phyloP scores from a whole-genome alignment of 2,797 vertebrate species.

The Trematomus bernacchii region DNA sequence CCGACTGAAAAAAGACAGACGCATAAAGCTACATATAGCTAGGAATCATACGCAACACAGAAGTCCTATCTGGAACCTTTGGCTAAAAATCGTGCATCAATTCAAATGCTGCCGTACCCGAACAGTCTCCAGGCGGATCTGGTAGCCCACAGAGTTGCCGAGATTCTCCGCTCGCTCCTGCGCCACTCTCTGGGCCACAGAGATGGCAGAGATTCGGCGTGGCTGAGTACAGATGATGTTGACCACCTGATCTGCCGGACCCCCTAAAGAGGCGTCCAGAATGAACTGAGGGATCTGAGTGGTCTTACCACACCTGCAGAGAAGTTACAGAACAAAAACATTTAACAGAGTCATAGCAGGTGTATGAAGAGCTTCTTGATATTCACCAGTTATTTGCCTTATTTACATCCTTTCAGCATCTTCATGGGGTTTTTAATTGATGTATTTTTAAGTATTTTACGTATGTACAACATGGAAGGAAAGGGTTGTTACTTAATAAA shows the following conservation, averaged over 20 bases:
- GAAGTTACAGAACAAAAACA: neutral
- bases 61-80: too few species aligned
- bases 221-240: slow-evolving; percentile 98
- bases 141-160: slow-evolving; percentile 95
- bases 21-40: neutral
- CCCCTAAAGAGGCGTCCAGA: slow-evolving; percentile 90
- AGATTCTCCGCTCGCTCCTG: slow-evolving; percentile 93
- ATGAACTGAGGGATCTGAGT: slow-evolving; percentile 99
- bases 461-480: neutral
- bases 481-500: neutral
- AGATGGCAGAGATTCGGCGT: slow-evolving; percentile 96
- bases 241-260: slow-evolving; percentile 85
- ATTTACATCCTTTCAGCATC: neutral
- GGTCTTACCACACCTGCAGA: slow-evolving; percentile 94
- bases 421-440: neutral
- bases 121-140: slow-evolving; percentile 97
- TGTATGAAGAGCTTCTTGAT: neutral
- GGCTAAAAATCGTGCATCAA: neutral
- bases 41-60: neutral
- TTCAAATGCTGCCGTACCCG: slow-evolving; percentile 81
- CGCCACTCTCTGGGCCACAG: slow-evolving; percentile 95
- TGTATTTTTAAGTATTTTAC: neutral
- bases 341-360: neutral
- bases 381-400: neutral
- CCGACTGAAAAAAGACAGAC: slow-evolving; percentile 81